These are phyloP conservation scores for Axinella damicornis DNA, from an alignment of 37 sponge, comb jelly and placozoan genomes.

Conservation along the genomic window DNA sequence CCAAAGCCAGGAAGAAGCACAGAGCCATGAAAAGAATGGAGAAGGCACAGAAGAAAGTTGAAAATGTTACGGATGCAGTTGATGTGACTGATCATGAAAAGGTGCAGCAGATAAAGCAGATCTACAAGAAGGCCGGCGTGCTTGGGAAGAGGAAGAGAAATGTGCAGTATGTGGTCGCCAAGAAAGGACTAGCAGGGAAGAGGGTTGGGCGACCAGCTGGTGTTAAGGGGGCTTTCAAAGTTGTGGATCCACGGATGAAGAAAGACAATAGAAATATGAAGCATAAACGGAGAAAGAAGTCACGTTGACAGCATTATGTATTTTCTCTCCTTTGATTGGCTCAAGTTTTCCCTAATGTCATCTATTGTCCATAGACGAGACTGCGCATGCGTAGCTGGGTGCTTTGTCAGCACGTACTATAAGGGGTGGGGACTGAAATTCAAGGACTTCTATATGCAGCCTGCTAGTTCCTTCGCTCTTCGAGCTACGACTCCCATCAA, in stretches of 20 bases:
- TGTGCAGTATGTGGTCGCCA: slow-evolving; percentile 95
- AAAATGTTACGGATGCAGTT: slow-evolving; percentile 62
- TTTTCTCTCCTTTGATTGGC: too few species aligned
- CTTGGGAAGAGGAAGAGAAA: slow-evolving; percentile 64
- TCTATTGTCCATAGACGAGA: too few species aligned
- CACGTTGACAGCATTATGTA: too few species aligned
- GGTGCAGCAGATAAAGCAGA: slow-evolving; percentile 79
- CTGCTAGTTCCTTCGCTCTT: too few species aligned
- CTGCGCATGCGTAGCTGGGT: too few species aligned
- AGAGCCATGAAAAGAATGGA: slow-evolving; percentile 56
- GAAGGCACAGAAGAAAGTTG: slow-evolving; percentile 65
- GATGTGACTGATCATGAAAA: slow-evolving; percentile 83
- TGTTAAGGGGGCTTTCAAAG: slow-evolving; percentile 90
- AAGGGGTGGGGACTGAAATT: too few species aligned
- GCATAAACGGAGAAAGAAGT: too few species aligned
- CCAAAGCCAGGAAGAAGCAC: slow-evolving; percentile 89
- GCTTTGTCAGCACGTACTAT: too few species aligned
- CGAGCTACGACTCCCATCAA: too few species aligned
- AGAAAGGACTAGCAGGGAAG: slow-evolving; percentile 75
- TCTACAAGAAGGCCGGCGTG: slow-evolving; percentile 83
- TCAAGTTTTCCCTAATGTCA: too few species aligned
- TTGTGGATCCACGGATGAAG: slow-evolving; percentile 98
- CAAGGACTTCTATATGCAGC: too few species aligned
- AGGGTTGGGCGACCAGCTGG: slow-evolving; percentile 82
- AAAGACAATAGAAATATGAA: slow-evolving; percentile 81